Percentiles rank a stretch among this genome's conserved stretches.
Conservation (phyloP, 2,113 vertebrate genomes). For the Catharus minimus region DNA sequence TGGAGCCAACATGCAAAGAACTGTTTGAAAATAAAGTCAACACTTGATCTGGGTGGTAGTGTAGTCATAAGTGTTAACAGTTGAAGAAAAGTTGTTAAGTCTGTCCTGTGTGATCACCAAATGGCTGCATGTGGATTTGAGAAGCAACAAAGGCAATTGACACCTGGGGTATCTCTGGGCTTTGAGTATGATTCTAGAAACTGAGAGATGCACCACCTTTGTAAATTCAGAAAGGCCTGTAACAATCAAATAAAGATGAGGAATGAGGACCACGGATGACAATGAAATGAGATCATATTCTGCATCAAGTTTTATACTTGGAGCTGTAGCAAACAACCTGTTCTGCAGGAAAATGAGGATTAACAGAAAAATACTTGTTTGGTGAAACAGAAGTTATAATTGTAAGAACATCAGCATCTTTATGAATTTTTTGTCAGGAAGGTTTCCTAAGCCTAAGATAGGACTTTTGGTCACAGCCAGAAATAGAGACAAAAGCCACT, state of each 20-base stretch:
- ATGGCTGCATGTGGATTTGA: neutral
- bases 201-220: neutral
- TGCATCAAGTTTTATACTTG: neutral
- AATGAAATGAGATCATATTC: neutral
- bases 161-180: neutral
- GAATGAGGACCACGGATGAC: neutral
- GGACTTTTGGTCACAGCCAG: neutral
- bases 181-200: neutral
- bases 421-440: neutral
- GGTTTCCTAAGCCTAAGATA: neutral
- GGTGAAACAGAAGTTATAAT: neutral
- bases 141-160: neutral
- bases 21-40: neutral
- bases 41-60: neutral
- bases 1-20: neutral
- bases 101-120: neutral
- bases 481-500: neutral
- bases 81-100: neutral
- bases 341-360: neutral
- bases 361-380: neutral
- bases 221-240: neutral
- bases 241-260: neutral
- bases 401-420: neutral
- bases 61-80: neutral
- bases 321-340: neutral